Conservation (phyloP, 1,140 invertebrate genomes). For the Saccostrea cuccullata region DNA sequence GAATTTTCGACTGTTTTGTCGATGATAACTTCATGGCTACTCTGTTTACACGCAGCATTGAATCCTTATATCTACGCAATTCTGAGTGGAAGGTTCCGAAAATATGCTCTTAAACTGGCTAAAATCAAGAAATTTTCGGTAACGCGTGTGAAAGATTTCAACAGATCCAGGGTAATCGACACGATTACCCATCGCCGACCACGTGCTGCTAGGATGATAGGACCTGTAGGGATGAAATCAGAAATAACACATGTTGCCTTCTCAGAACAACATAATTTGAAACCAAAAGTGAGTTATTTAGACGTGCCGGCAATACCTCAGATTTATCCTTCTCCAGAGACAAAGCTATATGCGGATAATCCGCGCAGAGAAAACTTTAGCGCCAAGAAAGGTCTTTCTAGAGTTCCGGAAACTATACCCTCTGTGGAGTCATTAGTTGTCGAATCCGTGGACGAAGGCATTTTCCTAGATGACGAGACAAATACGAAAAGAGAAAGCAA, state of each 20-base stretch:
- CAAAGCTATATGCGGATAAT: not conserved
- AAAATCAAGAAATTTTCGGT: constrained; percentile 1
- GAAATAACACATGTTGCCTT: not conserved
- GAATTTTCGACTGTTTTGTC: not conserved
- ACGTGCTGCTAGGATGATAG: not conserved
- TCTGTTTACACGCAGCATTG: constrained; percentile 48
- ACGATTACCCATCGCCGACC: constrained; percentile 8
- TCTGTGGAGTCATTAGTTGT: not conserved
- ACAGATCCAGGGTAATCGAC: not conserved
- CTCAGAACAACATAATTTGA: not conserved
- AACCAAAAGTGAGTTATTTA: not conserved
- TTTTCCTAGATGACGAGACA: not conserved
- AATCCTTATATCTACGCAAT: constrained; percentile 66
- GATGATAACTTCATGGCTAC: constrained; percentile 45
- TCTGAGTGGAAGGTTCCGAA: constrained; percentile 50
- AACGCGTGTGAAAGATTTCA: not conserved
- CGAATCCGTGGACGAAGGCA: not conserved
- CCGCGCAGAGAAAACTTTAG: not conserved
- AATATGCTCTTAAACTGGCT: constrained; percentile 4
- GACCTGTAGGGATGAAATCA: not conserved
- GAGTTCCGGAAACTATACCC: not conserved
- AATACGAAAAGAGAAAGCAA: not conserved
- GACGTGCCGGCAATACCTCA: not conserved
- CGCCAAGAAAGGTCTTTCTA: not conserved
- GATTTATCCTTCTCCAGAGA: not conserved